Percentiles rank a stretch among this genome's conserved stretches.
phyloP scores from a whole-genome alignment of 2,888 invertebrate genomes.

The Drosophila differens region DNA sequence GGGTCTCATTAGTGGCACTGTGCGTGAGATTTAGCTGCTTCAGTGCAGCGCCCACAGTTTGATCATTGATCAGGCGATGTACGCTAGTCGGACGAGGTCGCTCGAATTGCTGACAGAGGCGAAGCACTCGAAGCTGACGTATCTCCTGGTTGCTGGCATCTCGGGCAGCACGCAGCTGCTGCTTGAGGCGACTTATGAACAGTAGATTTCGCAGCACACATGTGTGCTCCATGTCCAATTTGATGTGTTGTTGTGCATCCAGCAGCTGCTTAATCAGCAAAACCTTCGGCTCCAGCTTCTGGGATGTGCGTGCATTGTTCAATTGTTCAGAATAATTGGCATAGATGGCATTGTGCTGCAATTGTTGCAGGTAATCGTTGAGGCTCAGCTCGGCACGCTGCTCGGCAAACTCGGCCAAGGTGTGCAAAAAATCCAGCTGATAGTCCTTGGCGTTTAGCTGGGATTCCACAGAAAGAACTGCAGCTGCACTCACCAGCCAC shows the following conservation, averaged over 20 bases:
- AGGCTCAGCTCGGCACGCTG: conserved; percentile 54
- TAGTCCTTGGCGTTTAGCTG: conserved; percentile 56
- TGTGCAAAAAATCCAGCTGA: conserved; percentile 61
- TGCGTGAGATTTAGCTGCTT: conserved; percentile 44
- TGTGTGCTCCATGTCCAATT: conserved; percentile 47
- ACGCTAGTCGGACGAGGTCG: conserved; percentile 3
- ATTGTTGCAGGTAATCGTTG: conserved; percentile 61
- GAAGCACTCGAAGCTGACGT: conserved; percentile 71
- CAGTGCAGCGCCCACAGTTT: conserved; percentile 51
- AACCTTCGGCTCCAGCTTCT: conserved; percentile 65
- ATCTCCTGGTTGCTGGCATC: conserved; percentile 76
- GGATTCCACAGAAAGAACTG: conserved; percentile 2
- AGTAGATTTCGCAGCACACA: conserved; percentile 71
- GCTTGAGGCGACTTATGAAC: conserved; percentile 69
- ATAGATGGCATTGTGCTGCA: conserved; percentile 50
- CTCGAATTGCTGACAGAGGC: conserved; percentile 75
- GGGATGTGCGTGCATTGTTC: conserved; percentile 34
- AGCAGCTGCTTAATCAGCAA: conserved; percentile 78
- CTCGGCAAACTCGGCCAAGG: conserved; percentile 43
- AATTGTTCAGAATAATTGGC: conserved; percentile 50
- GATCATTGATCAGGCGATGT: conserved; percentile 56
- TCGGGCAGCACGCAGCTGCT: conserved; percentile 51
- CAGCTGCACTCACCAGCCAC: conserved; percentile 16
- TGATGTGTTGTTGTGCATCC: conserved; percentile 49
- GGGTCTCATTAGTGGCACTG: conserved; percentile 4